phyloP scores from a whole-genome alignment of 1,140 invertebrate species.

The Drosophila jambulina region DNA sequence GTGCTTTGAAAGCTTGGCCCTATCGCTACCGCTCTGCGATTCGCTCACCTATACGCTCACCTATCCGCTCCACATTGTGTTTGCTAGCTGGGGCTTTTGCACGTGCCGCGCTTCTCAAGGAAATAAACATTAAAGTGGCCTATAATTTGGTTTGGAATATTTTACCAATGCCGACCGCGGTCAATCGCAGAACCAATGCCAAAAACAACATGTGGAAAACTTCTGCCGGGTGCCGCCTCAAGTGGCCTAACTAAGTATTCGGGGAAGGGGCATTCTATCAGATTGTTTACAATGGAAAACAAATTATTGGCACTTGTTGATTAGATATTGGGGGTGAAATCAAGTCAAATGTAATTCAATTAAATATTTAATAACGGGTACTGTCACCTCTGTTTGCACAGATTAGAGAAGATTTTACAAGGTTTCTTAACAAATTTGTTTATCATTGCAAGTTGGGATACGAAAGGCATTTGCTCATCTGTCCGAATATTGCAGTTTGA shows the following conservation, averaged over 20 bases:
- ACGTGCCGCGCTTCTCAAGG: conserved; percentile 48
- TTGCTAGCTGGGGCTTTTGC: conserved; percentile 25
- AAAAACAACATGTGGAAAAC: conserved; percentile 22
- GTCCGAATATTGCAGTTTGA: not conserved
- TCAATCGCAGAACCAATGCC: conserved; percentile 17
- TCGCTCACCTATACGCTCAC: conserved; percentile 24
- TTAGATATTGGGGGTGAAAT: not conserved
- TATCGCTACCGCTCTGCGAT: not conserved
- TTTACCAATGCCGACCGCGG: conserved; percentile 36
- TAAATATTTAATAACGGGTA: not conserved
- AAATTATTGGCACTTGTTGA: conserved; percentile 7
- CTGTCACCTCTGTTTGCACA: no score
- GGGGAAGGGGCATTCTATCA: not conserved
- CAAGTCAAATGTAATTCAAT: not conserved
- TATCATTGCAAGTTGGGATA: not conserved
- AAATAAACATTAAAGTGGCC: conserved; percentile 30
- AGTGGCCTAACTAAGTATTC: not conserved
- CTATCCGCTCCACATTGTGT: conserved; percentile 32
- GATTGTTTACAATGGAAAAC: conserved; percentile 1
- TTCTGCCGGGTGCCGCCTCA: conserved; percentile 5
- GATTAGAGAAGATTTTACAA: not conserved
- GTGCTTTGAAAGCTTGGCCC: conserved; percentile 55
- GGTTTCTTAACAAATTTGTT: not conserved
- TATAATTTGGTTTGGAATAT: conserved; percentile 37
- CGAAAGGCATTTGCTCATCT: not conserved